Evolutionary conservation across 2,888 invertebrate genomes (phyloP).

Genomic region (Ceratothoa steindachneri): DNA sequence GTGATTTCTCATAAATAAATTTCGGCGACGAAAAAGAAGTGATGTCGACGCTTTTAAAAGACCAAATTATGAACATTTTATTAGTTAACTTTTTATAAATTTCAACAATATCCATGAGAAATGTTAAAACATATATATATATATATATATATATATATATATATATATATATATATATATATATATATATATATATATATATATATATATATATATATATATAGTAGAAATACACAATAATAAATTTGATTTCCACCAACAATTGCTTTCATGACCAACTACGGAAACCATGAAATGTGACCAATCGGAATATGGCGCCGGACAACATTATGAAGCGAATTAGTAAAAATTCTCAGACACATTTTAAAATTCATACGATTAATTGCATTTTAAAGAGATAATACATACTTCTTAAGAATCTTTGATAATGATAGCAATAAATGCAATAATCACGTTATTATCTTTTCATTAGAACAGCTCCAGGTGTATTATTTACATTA

Average conservation of each 20-base stretch:
- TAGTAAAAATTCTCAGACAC: not conserved
- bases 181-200: not conserved
- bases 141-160: not conserved
- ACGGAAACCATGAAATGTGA: not conserved
- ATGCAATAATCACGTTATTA: not conserved
- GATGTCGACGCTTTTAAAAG: not conserved
- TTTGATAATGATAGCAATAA: constrained; percentile 1
- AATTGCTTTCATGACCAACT: not conserved
- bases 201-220: too few relatives aligned
- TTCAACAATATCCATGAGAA: too few relatives aligned
- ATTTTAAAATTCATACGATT: not conserved
- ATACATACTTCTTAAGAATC: not conserved
- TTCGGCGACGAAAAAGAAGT: too few relatives aligned
- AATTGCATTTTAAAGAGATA: not conserved
- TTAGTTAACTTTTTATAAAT: too few relatives aligned
- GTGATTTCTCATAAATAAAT: too few relatives aligned
- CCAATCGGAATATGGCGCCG: not conserved
- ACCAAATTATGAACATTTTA: not conserved
- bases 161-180: constrained; percentile 1
- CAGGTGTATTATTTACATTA: not conserved
- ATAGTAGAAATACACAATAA: not conserved
- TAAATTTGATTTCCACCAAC: not conserved
- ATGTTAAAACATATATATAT: not conserved
- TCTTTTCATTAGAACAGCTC: not conserved
- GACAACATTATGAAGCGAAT: not conserved